phyloP scores from a whole-genome alignment of 2,113 vertebrate genomes.

The Neolamprologus caudopunctatus region DNA sequence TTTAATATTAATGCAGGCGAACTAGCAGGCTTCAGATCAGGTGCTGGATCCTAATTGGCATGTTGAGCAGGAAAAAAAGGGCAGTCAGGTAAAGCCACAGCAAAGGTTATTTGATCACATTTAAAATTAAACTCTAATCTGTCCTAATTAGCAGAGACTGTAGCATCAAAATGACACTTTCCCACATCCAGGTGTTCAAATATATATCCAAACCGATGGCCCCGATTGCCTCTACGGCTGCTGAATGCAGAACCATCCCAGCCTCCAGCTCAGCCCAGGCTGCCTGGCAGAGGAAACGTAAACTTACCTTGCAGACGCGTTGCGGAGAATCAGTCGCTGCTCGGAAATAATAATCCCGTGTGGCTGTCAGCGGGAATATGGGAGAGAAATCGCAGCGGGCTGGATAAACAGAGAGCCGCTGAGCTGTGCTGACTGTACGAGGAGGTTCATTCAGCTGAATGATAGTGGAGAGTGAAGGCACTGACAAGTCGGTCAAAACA shows the following conservation, averaged over 20 bases:
- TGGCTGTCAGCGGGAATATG: slow-evolving; percentile 1
- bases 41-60: not conserved
- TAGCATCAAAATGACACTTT: not conserved
- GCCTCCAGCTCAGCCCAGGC: not conserved
- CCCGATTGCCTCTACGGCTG: not conserved
- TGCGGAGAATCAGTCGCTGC: slow-evolving; percentile 23
- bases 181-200: not conserved
- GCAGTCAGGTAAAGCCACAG: not conserved
- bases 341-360: slow-evolving; percentile 51
- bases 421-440: not conserved
- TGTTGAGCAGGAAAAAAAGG: not conserved
- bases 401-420: not conserved
- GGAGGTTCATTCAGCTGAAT: slow-evolving; percentile 52
- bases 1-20: not conserved
- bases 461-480: slow-evolving; percentile 27
- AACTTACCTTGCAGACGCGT: slow-evolving; percentile 46
- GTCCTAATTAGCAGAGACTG: not conserved
- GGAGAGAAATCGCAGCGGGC: not conserved
- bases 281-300: not conserved
- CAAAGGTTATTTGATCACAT: not conserved
- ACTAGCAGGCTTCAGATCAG: not conserved
- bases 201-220: not conserved
- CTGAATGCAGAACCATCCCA: not conserved
- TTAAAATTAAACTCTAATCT: not conserved
- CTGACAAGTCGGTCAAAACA: slow-evolving; percentile 51